Evolutionary conservation across 2,113 vertebrate species (phyloP), one percentile per base, ranked within the genome.

Genomic region (Apodemus speciosus): DNA sequence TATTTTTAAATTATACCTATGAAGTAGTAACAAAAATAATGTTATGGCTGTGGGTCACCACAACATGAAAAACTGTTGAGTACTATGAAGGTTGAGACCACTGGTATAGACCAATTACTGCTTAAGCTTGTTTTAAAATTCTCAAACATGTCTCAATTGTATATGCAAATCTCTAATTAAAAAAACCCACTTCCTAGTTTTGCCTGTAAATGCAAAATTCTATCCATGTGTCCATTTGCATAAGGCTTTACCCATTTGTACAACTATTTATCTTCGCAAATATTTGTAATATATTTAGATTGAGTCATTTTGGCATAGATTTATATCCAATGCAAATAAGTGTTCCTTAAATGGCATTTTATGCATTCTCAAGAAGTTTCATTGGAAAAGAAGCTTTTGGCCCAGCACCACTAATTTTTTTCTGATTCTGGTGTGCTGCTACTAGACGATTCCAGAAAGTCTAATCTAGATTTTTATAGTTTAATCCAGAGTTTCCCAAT

Each of bases 91-190:
- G 56, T 9, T 27, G 56, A 81, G 79, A 81, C 56, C 6, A 16
- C 69, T 40, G 16, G 13, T n/a, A 4, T 3, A 53, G 68, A 84
- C 43, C 25, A 80, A 89, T 30, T 9, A 40, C 30, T 68, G 38
- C 89, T 84, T 72, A 58, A 80, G 83, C 43, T 85, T 88, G 60
- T 91, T 93, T 89, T n/a, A 88, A 88, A 53, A 90, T 85, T 81
- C 35, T 94, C 15, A 87, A 35, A 81, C 62, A 20, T 43, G 32
- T 58, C 64, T 66, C 21, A n/a, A 30, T 62, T n/a, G 10, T 62
- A 9, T 27, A 62, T n/a, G 9, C 15, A 72, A 84, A 69, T 3
- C 27, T 88, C 87, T 62, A 43, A 46, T 73, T n/a, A 53, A 72
- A 56, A 94, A 60, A 71, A 46, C 43, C n/a, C 56, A 6, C 51